These are phyloP conservation scores for Aldrovandia affinis DNA, from an alignment of 2,797 vertebrate genomes.

Conservation along the genomic window DNA sequence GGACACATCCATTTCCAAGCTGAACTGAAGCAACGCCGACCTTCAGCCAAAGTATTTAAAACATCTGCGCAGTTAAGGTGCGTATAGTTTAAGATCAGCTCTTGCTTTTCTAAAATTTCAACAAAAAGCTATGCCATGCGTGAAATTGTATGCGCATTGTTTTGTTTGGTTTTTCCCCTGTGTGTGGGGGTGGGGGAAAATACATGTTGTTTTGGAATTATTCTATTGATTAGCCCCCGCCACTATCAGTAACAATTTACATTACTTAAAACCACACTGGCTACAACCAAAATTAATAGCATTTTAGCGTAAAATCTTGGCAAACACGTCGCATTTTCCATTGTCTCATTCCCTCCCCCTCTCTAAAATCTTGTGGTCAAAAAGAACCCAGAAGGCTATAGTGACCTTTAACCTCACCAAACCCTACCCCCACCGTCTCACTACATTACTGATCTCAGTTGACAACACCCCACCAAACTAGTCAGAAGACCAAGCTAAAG, in stretches of 20 bases:
- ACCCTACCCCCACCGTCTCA: slow-evolving; percentile 69
- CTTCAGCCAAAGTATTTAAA: background rate
- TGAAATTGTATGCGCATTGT: slow-evolving; percentile 69
- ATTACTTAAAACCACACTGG: background rate
- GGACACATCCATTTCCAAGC: background rate
- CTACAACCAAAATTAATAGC: background rate
- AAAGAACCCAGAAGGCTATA: slow-evolving; percentile 75
- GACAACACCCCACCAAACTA: slow-evolving; percentile 33
- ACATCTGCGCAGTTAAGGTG: slow-evolving; percentile 21
- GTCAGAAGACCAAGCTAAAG: slow-evolving; percentile 14
- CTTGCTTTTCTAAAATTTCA: slow-evolving; percentile 39
- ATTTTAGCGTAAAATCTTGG: background rate
- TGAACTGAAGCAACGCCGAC: slow-evolving; percentile 1
- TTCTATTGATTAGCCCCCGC: slow-evolving; percentile 22
- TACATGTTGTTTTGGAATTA: slow-evolving; percentile 2
- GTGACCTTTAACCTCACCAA: slow-evolving; percentile 81
- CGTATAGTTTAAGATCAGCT: slow-evolving; percentile 23
- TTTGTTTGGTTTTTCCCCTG: slow-evolving; percentile 55
- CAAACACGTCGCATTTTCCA: background rate
- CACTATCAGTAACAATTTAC: background rate
- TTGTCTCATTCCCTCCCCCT: slow-evolving; percentile 35
- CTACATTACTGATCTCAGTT: background rate
- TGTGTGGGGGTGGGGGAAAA: slow-evolving; percentile 65
- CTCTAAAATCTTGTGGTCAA: slow-evolving; percentile 68
- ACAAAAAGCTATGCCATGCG: slow-evolving; percentile 71